phyloP scores from a whole-genome alignment of 1,140 invertebrate genomes.

The Periplaneta americana region DNA sequence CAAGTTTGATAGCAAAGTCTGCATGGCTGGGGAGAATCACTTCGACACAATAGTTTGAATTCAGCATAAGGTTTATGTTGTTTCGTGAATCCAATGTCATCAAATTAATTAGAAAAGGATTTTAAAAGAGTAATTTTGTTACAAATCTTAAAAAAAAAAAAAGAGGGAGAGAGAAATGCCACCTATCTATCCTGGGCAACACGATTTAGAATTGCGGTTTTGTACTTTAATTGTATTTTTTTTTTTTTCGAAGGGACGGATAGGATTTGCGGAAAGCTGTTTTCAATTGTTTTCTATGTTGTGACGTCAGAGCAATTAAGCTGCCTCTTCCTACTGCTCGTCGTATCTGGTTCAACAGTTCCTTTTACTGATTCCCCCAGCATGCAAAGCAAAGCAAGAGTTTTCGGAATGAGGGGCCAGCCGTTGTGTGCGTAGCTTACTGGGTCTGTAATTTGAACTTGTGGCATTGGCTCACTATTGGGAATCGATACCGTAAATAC shows the following conservation, averaged over 20 bases:
- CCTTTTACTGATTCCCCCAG: not conserved
- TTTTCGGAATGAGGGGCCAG: not conserved
- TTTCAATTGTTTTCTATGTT: slow-evolving; percentile 1
- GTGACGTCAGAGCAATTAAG: not conserved
- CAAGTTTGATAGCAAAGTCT: too few relatives aligned
- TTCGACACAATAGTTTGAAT: too few relatives aligned
- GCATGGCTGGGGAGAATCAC: too few relatives aligned
- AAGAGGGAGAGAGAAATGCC: too few relatives aligned
- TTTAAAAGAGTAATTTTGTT: too few relatives aligned
- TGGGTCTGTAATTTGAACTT: not conserved
- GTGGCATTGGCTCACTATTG: not conserved
- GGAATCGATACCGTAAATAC: slow-evolving; percentile 6
- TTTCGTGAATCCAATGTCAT: too few relatives aligned
- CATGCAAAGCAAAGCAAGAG: not conserved
- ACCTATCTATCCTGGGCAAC: too few relatives aligned
- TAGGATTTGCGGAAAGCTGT: not conserved
- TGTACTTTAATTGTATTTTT: not conserved
- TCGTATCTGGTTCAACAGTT: not conserved
- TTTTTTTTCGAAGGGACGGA: too few relatives aligned
- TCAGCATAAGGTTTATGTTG: too few relatives aligned
- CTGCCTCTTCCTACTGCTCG: not conserved
- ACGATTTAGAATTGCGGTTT: not conserved
- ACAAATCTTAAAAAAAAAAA: too few relatives aligned
- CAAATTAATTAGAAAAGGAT: too few relatives aligned
- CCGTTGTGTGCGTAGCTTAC: not conserved